These are phyloP conservation scores for Thaleichthys pacificus DNA, from an alignment of 2,797 vertebrate species.

Conservation along the genomic window DNA sequence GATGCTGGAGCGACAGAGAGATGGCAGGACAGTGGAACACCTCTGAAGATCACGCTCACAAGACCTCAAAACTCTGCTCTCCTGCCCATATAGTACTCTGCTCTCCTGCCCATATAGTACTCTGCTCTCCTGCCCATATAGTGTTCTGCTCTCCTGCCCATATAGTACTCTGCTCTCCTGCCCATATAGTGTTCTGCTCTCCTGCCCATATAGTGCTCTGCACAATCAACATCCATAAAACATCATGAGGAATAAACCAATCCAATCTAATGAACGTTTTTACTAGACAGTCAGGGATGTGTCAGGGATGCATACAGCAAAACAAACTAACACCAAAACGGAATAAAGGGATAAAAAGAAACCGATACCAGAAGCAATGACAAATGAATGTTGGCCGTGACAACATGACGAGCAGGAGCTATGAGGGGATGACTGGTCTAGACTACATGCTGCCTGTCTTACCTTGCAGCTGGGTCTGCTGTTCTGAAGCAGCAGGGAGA, in stretches of 20 bases:
- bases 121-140: too few species aligned
- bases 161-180: too few species aligned
- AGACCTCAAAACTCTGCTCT: too few species aligned
- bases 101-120: neutral
- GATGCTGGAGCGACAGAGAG: neutral
- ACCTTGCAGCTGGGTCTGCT: constrained; percentile 81
- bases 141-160: too few species aligned
- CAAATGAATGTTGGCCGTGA: too few species aligned
- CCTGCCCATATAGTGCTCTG: neutral
- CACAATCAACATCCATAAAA: neutral
- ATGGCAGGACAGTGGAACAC: neutral
- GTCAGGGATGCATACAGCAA: constrained; percentile 31
- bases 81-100: neutral
- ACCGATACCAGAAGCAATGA: neutral
- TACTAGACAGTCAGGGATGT: too few species aligned
- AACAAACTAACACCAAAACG: neutral
- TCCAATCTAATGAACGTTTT: neutral
- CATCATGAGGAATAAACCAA: neutral
- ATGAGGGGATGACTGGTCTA: neutral
- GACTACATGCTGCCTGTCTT: constrained; percentile 48
- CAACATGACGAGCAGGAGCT: constrained; percentile 15
- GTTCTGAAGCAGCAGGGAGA: constrained; percentile 75
- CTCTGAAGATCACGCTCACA: too few species aligned
- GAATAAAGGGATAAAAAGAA: neutral
- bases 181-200: too few species aligned